These are phyloP conservation scores for Alectura lathami DNA, from an alignment of 2,113 vertebrate genomes.

Conservation along the genomic window DNA sequence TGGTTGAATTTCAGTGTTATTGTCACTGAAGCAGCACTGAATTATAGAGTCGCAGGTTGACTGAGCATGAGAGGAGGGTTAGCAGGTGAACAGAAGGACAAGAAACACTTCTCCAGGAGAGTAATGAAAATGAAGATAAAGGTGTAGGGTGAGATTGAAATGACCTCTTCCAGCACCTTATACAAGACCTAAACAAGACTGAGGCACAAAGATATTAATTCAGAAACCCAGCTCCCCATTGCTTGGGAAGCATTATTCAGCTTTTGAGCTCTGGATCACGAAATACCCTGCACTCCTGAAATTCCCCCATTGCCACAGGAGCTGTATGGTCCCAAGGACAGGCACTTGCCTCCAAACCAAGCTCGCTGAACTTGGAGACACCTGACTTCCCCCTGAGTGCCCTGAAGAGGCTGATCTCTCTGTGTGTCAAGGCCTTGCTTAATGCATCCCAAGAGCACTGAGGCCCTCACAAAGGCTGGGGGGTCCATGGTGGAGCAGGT, in stretches of 20 bases:
- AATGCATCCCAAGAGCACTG: not conserved
- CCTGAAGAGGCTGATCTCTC: rapidly evolving
- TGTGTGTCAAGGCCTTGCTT: not conserved
- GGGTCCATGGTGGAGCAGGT: not conserved
- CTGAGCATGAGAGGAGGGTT: not conserved
- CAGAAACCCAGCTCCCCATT: not conserved
- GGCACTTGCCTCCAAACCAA: not conserved
- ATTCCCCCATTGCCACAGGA: not conserved
- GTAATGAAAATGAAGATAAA: not conserved
- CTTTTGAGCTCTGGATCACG: not conserved
- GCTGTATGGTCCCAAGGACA: not conserved
- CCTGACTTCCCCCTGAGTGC: not conserved
- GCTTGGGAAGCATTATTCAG: not conserved
- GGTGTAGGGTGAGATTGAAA: not conserved
- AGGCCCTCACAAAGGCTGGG: not conserved
- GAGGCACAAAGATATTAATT: not conserved
- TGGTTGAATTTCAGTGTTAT: not conserved
- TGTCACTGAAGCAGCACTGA: not conserved
- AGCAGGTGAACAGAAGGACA: not conserved
- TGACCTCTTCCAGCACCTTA: not conserved
- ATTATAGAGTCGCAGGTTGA: not conserved
- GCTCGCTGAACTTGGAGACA: not conserved
- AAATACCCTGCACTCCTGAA: not conserved
- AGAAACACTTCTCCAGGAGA: not conserved
- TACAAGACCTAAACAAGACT: not conserved